Conservation (phyloP, 2,113 vertebrate genomes). For the Alaudala cheleensis region DNA sequence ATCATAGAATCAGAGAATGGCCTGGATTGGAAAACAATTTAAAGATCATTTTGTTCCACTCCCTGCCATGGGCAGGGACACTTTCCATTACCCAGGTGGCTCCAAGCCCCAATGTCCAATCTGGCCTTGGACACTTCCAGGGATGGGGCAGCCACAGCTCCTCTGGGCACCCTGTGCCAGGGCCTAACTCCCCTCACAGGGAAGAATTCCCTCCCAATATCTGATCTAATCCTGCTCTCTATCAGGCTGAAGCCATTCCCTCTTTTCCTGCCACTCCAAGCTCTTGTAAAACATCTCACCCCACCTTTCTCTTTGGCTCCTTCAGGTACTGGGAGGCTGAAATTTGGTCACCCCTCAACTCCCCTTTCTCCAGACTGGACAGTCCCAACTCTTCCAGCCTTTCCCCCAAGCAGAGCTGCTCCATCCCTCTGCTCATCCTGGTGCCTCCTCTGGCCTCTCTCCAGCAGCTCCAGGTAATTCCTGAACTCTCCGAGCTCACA, state of each 20-base stretch:
- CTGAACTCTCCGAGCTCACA: neutral
- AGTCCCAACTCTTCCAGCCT: neutral
- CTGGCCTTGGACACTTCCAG: neutral
- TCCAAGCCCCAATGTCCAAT: rapidly evolving
- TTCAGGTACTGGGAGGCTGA: neutral
- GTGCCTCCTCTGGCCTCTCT: neutral
- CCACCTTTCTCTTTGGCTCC: neutral
- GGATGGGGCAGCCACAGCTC: neutral
- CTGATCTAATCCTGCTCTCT: neutral
- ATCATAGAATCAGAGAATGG: neutral
- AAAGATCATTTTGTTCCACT: rapidly evolving
- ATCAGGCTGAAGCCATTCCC: neutral
- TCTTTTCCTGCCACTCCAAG: neutral
- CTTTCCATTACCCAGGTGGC: rapidly evolving
- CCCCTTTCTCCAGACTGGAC: neutral
- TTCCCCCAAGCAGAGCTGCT: neutral
- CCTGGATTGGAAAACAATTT: neutral
- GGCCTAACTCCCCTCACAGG: rapidly evolving
- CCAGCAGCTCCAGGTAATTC: neutral
- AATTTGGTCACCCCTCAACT: neutral
- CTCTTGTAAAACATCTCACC: neutral
- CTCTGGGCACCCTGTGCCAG: neutral
- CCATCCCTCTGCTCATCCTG: neutral
- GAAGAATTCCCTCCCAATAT: neutral
- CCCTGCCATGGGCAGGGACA: neutral